Percentiles rank a stretch among this genome's conserved stretches.
These are phyloP conservation scores for Paguma larvata DNA, from an alignment of 2,797 vertebrate genomes.

Conservation along the genomic window DNA sequence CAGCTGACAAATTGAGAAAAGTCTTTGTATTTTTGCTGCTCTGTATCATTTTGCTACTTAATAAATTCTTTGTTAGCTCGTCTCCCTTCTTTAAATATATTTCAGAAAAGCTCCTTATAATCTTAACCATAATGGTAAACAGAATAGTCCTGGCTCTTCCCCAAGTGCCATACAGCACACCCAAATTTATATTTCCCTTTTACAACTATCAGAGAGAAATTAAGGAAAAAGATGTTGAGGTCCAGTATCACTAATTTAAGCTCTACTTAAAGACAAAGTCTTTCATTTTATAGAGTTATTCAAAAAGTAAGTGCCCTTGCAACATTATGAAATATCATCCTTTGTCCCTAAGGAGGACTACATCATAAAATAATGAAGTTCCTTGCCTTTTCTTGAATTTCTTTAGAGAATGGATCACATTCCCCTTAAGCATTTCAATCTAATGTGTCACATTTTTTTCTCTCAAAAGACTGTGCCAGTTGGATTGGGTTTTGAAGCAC, in stretches of 20 bases:
- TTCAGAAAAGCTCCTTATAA: constrained; percentile 37
- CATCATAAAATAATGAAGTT: constrained; percentile 30
- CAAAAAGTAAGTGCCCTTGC: background rate
- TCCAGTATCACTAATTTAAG: constrained; percentile 44
- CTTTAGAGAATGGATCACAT: background rate
- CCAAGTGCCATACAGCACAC: background rate
- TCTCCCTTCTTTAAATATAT: constrained; percentile 46
- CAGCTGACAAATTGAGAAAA: constrained; percentile 66
- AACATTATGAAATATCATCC: constrained; percentile 20
- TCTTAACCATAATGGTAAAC: constrained; percentile 32
- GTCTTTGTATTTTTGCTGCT: constrained; percentile 29
- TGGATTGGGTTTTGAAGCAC: constrained; percentile 40
- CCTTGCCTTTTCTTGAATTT: constrained; percentile 67
- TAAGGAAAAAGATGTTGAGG: background rate
- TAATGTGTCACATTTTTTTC: constrained; percentile 58
- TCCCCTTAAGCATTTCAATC: constrained; percentile 39
- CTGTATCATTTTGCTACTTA: constrained; percentile 62
- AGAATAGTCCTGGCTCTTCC: background rate
- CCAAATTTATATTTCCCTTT: constrained; percentile 37
- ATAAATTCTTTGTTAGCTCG: constrained; percentile 57
- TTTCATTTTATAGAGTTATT: constrained; percentile 60
- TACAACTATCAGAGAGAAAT: constrained; percentile 30
- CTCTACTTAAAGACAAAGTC: constrained; percentile 47
- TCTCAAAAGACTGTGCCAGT: constrained; percentile 46
- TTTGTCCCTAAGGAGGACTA: constrained; percentile 32